phyloP scores from a whole-genome alignment of 2,888 invertebrate genomes.

The Catocala nupta region DNA sequence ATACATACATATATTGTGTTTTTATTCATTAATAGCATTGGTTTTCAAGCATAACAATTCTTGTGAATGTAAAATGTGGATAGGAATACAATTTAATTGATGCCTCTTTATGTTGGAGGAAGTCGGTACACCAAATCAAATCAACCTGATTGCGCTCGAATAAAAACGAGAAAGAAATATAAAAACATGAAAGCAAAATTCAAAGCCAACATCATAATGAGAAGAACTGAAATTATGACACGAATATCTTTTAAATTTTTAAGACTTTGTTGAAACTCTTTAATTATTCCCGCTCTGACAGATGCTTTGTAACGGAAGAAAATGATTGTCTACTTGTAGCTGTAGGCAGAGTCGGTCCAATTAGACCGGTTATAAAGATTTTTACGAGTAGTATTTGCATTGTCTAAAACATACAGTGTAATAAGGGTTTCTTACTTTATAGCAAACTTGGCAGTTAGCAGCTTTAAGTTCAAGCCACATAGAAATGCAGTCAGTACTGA shows the following conservation, averaged over 20 bases:
- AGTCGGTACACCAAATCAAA: neutral
- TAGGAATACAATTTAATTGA: too few relatives aligned
- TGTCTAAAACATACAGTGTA: neutral
- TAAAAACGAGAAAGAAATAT: conserved; percentile 2
- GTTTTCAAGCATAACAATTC: too few relatives aligned
- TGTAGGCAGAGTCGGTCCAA: neutral
- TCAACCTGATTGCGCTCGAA: conserved; percentile 6
- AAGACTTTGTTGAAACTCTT: conserved; percentile 9
- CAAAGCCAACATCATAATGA: conserved; percentile 5
- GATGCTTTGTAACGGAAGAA: conserved; percentile 11
- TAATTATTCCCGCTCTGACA: conserved; percentile 12
- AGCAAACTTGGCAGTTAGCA: too few relatives aligned
- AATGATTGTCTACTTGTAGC: conserved; percentile 15
- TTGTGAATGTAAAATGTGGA: too few relatives aligned
- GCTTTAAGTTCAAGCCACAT: too few relatives aligned
- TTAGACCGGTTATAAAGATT: neutral
- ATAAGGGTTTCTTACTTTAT: neutral
- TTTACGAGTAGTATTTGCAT: neutral
- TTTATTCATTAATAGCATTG: neutral
- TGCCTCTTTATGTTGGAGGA: neutral
- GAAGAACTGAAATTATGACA: conserved; percentile 7
- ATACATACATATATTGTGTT: neutral
- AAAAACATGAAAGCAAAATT: conserved; percentile 7
- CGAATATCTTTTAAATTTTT: conserved; percentile 6
- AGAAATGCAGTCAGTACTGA: too few relatives aligned